A percentile compares a stretch with the other conserved stretches of the same genome.
phyloP scores from a whole-genome alignment of 2,113 vertebrate genomes.

The Limanda limanda region DNA sequence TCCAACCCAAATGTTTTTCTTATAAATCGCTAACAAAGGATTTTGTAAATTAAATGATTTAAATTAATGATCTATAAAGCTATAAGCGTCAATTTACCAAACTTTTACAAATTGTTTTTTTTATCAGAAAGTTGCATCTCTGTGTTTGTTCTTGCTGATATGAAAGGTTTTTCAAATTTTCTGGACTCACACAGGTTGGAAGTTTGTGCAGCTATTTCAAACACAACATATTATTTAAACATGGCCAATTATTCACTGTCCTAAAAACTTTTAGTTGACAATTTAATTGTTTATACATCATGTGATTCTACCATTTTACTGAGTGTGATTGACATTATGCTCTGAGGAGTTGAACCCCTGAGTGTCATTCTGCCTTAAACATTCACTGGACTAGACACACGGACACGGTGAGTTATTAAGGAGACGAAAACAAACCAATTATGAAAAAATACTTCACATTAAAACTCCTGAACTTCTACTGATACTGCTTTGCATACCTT shows the following conservation, averaged over 20 bases:
- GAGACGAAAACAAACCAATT: conserved; percentile 8
- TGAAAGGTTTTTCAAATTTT: neutral
- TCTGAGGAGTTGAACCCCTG: too few species aligned
- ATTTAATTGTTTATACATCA: neutral
- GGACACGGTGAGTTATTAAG: too few species aligned
- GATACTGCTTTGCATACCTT: too few species aligned
- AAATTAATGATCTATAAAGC: too few species aligned
- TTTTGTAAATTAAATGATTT: too few species aligned
- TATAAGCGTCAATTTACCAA: neutral
- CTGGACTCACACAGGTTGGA: neutral
- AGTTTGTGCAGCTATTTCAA: too few species aligned
- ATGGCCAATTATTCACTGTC: neutral
- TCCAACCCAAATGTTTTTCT: too few species aligned
- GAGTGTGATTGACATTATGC: too few species aligned
- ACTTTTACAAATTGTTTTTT: neutral
- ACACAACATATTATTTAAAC: neutral
- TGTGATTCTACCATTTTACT: too few species aligned
- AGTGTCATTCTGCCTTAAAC: too few species aligned
- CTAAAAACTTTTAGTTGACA: neutral
- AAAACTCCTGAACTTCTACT: neutral
- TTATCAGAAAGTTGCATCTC: neutral
- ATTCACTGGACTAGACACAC: too few species aligned
- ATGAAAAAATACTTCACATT: neutral
- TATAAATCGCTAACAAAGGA: too few species aligned
- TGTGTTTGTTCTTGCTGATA: neutral